Percentiles rank a stretch among this genome's conserved stretches.
These are phyloP conservation scores for Anadara kagoshimensis DNA, from an alignment of 1,140 invertebrate species.

Conservation along the genomic window DNA sequence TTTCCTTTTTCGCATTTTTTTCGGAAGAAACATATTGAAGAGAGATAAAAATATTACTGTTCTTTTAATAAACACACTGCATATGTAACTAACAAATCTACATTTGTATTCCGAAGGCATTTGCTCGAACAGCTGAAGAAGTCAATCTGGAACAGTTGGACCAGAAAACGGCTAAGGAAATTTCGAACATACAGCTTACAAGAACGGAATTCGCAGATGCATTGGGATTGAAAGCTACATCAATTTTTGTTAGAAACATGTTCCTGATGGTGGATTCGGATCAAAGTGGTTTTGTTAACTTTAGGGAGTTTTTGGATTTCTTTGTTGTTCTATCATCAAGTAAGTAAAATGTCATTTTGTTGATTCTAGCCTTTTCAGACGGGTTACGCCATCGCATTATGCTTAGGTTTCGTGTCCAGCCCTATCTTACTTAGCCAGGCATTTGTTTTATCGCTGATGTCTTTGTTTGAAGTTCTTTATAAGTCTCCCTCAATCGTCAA, in stretches of 20 bases:
- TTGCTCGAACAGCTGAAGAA: slow-evolving; percentile 9
- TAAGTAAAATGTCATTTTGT: slow-evolving; percentile 45
- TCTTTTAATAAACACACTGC: neutral
- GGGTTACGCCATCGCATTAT: no score
- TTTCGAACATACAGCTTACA: slow-evolving; percentile 59
- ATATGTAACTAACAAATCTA: no score
- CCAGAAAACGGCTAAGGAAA: slow-evolving; percentile 44
- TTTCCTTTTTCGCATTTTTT: no score
- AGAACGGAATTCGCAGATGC: slow-evolving; percentile 94
- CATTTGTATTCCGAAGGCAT: slow-evolving; percentile 38
- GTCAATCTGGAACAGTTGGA: slow-evolving; percentile 27
- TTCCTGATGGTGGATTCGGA: slow-evolving; percentile 99
- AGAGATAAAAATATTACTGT: neutral
- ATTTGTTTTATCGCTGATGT: no score
- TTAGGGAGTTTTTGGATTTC: slow-evolving; percentile 98
- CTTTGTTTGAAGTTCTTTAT: no score
- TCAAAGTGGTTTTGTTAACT: slow-evolving; percentile 94
- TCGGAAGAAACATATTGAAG: no score
- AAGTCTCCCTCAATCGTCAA: no score
- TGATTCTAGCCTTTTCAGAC: neutral
- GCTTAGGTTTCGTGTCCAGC: no score
- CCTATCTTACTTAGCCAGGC: no score
- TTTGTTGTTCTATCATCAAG: slow-evolving; percentile 85
- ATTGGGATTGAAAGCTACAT: slow-evolving; percentile 97
- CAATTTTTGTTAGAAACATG: slow-evolving; percentile 99